These are phyloP conservation scores for Myoxocephalus aenaeus DNA, from an alignment of 2,797 vertebrate genomes.

Conservation along the genomic window DNA sequence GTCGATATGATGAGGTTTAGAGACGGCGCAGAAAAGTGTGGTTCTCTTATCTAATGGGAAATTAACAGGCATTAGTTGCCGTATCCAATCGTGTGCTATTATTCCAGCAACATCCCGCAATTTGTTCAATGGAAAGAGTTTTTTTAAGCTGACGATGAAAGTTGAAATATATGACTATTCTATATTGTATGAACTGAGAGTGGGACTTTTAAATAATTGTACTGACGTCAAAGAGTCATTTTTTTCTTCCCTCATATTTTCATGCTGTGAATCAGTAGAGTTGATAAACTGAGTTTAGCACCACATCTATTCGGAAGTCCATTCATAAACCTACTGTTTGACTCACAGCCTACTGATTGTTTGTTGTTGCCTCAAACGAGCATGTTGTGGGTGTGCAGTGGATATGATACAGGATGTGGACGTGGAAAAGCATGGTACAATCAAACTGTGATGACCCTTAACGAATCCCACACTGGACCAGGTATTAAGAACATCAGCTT, in stretches of 20 bases:
- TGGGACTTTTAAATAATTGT: not conserved
- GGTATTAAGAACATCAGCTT: not conserved
- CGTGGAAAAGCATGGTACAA: not conserved
- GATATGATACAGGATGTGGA: not conserved
- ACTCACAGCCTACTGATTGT: slow-evolving; percentile 17
- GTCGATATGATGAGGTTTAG: not conserved
- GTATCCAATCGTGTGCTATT: too few species aligned
- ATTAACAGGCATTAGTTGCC: not conserved
- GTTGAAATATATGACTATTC: not conserved
- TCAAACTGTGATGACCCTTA: not conserved
- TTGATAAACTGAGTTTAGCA: not conserved
- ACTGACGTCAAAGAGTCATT: not conserved
- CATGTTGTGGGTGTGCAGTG: not conserved
- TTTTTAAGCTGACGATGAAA: not conserved
- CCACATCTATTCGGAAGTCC: slow-evolving; percentile 17
- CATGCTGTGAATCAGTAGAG: not conserved
- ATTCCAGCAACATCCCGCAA: not conserved
- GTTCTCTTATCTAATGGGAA: not conserved
- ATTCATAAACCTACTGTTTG: slow-evolving; percentile 34
- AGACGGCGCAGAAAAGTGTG: not conserved
- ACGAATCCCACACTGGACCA: not conserved
- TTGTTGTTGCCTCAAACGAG: not conserved
- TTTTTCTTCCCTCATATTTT: not conserved
- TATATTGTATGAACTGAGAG: not conserved
- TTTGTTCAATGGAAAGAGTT: not conserved